These are phyloP conservation scores for Scomberomorus guttatus DNA, from an alignment of 2,797 vertebrate species.

Conservation along the genomic window DNA sequence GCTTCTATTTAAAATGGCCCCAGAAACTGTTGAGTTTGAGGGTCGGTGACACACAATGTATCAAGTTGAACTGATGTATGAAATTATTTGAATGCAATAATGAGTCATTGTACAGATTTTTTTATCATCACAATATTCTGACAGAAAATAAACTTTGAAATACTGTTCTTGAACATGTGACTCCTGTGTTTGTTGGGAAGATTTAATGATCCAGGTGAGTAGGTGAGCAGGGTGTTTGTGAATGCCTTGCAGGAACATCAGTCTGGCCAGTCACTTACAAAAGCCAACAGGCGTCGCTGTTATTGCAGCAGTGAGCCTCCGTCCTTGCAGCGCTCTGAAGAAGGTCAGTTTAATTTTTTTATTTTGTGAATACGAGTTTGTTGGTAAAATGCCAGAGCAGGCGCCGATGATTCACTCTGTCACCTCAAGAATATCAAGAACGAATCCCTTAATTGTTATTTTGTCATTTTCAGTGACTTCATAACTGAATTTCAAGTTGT, in stretches of 20 bases:
- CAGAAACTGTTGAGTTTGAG: constrained; percentile 58
- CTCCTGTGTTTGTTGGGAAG: neutral
- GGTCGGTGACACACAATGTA: constrained; percentile 63
- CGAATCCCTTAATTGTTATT: constrained; percentile 11
- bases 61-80: constrained; percentile 71
- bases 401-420: constrained; percentile 47
- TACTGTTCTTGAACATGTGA: constrained; percentile 42
- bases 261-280: constrained; percentile 19
- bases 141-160: constrained; percentile 84
- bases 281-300: constrained; percentile 80
- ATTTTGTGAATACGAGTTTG: constrained; percentile 52
- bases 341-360: constrained; percentile 68
- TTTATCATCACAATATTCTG: constrained; percentile 69
- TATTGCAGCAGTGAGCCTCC: constrained; percentile 60
- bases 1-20: constrained; percentile 81
- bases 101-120: constrained; percentile 76
- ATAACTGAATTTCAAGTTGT: constrained; percentile 26
- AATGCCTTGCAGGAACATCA: constrained; percentile 19
- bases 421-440: constrained; percentile 42
- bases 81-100: constrained; percentile 81
- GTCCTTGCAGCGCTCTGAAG: constrained; percentile 74
- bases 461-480: constrained; percentile 15
- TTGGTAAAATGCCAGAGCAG: constrained; percentile 69
- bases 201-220: neutral
- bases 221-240: neutral